phyloP scores from a whole-genome alignment of 2,888 invertebrate genomes.

The Archips crataeganus region DNA sequence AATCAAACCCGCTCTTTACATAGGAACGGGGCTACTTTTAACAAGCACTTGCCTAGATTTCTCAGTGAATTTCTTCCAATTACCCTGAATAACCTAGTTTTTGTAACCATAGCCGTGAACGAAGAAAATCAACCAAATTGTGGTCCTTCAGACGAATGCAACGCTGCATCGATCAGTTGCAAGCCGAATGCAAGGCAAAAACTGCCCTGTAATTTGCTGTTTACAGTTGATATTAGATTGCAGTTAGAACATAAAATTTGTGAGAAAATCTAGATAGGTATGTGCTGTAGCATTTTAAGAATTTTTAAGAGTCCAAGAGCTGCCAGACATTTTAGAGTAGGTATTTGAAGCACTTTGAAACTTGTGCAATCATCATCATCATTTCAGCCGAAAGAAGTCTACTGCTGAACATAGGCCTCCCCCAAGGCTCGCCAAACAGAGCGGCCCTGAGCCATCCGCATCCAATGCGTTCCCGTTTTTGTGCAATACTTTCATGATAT shows the following conservation, averaged over 20 bases:
- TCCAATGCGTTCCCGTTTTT: no score
- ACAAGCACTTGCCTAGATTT: conserved; percentile 14
- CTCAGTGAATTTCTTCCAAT: conserved; percentile 43
- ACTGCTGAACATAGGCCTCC: no score
- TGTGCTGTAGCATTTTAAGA: conserved; percentile 56
- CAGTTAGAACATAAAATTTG: conserved; percentile 52
- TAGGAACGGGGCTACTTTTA: not conserved
- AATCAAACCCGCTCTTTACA: not conserved
- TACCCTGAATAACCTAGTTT: conserved; percentile 48
- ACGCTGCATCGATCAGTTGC: conserved; percentile 65
- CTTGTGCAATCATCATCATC: no score
- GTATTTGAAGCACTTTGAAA: no score
- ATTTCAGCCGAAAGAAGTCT: no score
- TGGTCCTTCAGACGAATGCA: conserved; percentile 67
- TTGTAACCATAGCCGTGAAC: conserved; percentile 50
- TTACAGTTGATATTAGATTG: conserved; percentile 51
- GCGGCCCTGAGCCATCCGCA: no score
- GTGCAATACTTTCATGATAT: no score
- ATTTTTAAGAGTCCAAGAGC: conserved; percentile 57
- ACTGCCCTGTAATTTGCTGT: conserved; percentile 44
- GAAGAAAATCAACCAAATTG: conserved; percentile 77
- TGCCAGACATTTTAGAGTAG: no score
- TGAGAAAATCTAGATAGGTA: conserved; percentile 66
- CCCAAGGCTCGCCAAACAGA: no score
- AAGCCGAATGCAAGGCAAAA: conserved; percentile 42